Percentiles rank a stretch among this genome's conserved stretches.
Evolutionary conservation across 2,113 vertebrate genomes (phyloP).

Genomic region (Meles meles): DNA sequence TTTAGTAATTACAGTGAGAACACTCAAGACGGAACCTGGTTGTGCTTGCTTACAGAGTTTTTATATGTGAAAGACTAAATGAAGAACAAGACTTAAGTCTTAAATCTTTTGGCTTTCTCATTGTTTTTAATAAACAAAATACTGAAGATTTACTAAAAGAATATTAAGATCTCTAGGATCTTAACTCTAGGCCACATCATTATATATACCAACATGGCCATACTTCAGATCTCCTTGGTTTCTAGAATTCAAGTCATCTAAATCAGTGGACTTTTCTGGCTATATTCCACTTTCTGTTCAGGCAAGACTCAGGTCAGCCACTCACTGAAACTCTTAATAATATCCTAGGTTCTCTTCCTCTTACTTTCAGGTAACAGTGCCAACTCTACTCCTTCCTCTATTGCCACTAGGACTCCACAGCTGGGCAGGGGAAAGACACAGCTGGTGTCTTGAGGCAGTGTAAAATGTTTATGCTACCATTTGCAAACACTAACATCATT

Average conservation of each 20-base stretch:
- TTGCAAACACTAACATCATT: not conserved
- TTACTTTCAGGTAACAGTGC: not conserved
- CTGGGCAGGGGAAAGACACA: not conserved
- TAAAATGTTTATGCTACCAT: not conserved
- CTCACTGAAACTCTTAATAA: not conserved
- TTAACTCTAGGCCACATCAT: not conserved
- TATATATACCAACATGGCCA: too few relatives aligned
- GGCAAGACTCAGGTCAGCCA: not conserved
- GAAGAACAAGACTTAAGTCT: not conserved
- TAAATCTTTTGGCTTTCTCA: not conserved
- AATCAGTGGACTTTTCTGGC: not conserved
- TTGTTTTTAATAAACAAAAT: not conserved
- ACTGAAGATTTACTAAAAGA: not conserved
- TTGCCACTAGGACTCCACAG: not conserved
- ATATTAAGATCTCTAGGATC: not conserved
- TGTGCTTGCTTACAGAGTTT: not conserved
- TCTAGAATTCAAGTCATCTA: not conserved
- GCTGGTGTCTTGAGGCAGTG: not conserved
- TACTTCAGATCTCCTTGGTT: not conserved
- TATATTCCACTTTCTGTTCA: not conserved
- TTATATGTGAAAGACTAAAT: not conserved
- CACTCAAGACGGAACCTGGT: not conserved
- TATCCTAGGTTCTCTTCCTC: not conserved
- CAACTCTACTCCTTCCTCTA: not conserved
- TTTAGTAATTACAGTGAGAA: constrained; percentile 47